Evolutionary conservation across 2,888 invertebrate species (phyloP).

Genomic region (Dolichopus griseipennis): DNA sequence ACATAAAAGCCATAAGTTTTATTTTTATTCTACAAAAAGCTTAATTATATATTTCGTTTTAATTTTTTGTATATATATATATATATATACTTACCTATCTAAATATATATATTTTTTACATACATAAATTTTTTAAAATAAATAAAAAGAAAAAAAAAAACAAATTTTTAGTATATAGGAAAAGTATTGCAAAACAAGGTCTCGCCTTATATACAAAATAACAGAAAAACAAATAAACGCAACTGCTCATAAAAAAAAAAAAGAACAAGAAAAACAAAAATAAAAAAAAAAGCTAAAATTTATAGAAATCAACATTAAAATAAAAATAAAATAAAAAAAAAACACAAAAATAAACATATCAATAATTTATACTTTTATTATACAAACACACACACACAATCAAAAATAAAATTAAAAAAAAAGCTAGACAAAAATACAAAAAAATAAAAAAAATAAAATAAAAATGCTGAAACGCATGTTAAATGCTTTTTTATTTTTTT

Average conservation of each 20-base stretch:
- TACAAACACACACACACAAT: background rate
- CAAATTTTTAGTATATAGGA: background rate
- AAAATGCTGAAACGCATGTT: background rate
- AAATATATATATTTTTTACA: too few relatives aligned
- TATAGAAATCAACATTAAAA: too few relatives aligned
- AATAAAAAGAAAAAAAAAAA: too few relatives aligned
- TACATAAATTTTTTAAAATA: background rate
- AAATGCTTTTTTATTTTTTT: background rate
- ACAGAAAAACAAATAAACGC: too few relatives aligned
- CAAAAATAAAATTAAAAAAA: too few relatives aligned
- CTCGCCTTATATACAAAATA: background rate
- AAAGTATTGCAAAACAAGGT: constrained; percentile 4
- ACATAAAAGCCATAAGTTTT: background rate
- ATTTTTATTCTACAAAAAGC: background rate
- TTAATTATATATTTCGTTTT: background rate
- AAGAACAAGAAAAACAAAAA: too few relatives aligned
- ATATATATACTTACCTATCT: too few relatives aligned
- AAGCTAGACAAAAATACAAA: background rate
- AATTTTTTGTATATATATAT: background rate
- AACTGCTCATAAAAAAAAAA: background rate
- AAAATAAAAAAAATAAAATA: background rate
- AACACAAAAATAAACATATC: too few relatives aligned
- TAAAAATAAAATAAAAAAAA: too few relatives aligned
- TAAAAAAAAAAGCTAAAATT: too few relatives aligned
- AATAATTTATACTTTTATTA: background rate